Conservation (phyloP, 1,140 invertebrate species). For the Eurytemora carolleeae region DNA sequence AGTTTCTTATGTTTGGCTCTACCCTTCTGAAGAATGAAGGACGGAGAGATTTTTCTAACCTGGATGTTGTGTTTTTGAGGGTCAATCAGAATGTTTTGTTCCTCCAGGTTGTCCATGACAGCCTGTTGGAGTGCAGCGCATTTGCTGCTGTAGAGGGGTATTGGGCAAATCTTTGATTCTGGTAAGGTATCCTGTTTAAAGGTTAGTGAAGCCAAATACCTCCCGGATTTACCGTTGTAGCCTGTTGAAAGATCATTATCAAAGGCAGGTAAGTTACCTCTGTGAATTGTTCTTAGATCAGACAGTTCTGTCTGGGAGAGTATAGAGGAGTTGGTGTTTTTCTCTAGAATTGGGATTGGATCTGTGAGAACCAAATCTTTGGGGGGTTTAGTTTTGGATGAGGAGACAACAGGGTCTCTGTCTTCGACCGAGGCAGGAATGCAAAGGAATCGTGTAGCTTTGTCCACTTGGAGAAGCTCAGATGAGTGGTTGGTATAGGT, state of each 20-base stretch:
- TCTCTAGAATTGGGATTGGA: too few species aligned
- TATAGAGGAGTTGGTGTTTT: too few species aligned
- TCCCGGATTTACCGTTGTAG: background rate
- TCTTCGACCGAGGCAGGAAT: background rate
- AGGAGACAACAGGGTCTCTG: background rate
- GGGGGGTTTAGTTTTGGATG: background rate
- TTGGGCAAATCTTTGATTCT: background rate
- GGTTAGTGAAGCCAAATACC: background rate
- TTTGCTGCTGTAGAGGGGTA: background rate
- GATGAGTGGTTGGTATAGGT: background rate
- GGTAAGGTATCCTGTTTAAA: background rate
- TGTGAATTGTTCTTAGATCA: background rate
- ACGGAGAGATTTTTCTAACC: background rate
- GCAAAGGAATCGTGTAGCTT: background rate
- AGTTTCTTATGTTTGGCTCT: background rate
- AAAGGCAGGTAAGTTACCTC: background rate
- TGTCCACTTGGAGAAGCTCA: background rate
- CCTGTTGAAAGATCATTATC: background rate
- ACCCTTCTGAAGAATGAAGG: background rate
- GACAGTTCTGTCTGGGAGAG: background rate
- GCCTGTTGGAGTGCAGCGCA: background rate
- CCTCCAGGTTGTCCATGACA: background rate
- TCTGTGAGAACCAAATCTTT: too few species aligned
- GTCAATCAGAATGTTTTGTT: background rate
- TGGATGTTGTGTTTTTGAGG: background rate